Evolutionary conservation across 1,140 invertebrate genomes (phyloP).

Genomic region (Yoshiicerus persimilis): DNA sequence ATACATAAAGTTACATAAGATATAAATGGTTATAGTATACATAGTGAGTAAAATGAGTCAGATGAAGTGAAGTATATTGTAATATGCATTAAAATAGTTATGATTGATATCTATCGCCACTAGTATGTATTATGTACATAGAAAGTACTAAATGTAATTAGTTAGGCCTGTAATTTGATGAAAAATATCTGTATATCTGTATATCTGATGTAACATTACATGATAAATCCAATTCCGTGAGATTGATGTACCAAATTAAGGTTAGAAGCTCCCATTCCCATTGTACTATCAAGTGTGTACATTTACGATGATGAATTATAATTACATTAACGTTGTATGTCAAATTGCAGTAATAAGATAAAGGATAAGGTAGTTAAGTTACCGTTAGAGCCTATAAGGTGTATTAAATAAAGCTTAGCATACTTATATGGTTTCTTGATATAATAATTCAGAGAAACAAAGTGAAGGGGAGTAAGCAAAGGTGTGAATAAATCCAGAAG

Average conservation of each 20-base stretch:
- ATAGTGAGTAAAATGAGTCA: neutral
- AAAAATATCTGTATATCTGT: too few relatives aligned
- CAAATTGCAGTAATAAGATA: neutral
- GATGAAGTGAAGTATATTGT: neutral
- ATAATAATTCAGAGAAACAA: neutral
- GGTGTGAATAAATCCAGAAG: slow-evolving; percentile 32
- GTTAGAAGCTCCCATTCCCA: neutral
- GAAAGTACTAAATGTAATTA: too few relatives aligned
- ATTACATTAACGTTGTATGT: neutral
- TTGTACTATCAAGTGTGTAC: neutral
- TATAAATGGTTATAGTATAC: neutral
- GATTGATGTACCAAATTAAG: neutral
- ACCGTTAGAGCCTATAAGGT: neutral
- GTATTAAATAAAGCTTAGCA: neutral
- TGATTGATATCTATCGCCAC: too few relatives aligned
- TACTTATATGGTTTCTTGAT: neutral
- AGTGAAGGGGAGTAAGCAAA: neutral
- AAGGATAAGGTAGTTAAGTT: neutral
- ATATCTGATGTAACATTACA: too few relatives aligned
- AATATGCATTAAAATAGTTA: too few relatives aligned
- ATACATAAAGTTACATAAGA: neutral
- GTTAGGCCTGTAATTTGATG: too few relatives aligned
- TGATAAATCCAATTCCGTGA: neutral
- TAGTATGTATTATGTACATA: too few relatives aligned
- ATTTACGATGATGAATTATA: neutral